Evolutionary conservation across 2,797 vertebrate species (phyloP).

Genomic region (Galagoides demidoff): DNA sequence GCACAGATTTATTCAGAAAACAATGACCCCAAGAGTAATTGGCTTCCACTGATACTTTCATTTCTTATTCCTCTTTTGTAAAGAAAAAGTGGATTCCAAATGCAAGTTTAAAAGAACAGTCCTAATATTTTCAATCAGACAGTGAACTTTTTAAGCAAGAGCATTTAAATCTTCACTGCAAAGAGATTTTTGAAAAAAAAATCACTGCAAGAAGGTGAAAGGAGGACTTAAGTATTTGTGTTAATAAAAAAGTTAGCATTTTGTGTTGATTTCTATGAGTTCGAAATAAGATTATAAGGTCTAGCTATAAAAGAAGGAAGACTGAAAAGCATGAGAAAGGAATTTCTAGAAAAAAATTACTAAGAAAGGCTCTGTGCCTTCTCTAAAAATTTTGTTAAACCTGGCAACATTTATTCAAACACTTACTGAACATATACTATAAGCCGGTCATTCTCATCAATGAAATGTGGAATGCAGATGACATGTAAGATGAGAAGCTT

Average conservation of each 20-base stretch:
- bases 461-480: background rate
- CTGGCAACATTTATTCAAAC: background rate
- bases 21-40: constrained; percentile 29
- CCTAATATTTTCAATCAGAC: constrained; percentile 6
- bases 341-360: background rate
- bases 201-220: background rate
- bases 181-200: background rate
- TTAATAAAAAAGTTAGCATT: background rate
- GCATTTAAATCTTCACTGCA: constrained; percentile 40
- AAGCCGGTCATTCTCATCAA: constrained; percentile 25
- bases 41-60: background rate
- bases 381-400: background rate
- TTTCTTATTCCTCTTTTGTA: constrained; percentile 39
- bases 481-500: constrained; percentile 9
- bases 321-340: background rate
- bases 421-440: constrained; percentile 17
- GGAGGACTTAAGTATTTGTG: background rate
- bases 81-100: background rate
- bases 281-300: constrained; percentile 26
- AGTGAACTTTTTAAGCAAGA: background rate
- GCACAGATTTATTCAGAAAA: constrained; percentile 24
- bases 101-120: constrained; percentile 2
- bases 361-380: background rate
- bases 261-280: constrained; percentile 28
- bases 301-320: background rate